These are phyloP conservation scores for Bombus confusus DNA, from an alignment of 1,140 invertebrate species.

Conservation along the genomic window DNA sequence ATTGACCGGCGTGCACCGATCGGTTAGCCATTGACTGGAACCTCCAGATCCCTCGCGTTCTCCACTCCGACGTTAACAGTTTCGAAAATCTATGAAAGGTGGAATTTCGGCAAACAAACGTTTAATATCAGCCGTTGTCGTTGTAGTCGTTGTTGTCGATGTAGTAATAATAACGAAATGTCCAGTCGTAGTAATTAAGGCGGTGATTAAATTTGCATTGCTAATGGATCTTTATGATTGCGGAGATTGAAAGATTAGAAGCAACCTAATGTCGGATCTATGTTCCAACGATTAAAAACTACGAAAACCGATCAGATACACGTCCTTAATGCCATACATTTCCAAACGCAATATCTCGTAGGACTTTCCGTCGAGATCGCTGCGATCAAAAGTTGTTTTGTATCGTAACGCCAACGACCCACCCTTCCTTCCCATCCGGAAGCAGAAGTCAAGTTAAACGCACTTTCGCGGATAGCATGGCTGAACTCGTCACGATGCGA, in stretches of 20 bases:
- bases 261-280: slow-evolving; percentile 18
- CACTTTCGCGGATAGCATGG: no score
- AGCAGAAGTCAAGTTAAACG: neutral
- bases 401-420: no score
- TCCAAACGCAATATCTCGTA: neutral
- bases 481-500: neutral
- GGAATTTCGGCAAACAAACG: neutral
- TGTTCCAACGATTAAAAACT: slow-evolving; percentile 13
- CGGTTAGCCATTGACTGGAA: slow-evolving; percentile 40
- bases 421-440: neutral
- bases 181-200: neutral
- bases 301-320: slow-evolving; percentile 18
- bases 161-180: neutral
- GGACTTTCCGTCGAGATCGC: neutral
- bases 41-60: neutral
- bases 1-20: no score
- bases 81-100: neutral
- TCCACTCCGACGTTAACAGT: neutral
- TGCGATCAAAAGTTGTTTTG: neutral
- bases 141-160: neutral
- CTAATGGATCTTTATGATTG: slow-evolving; percentile 35
- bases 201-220: slow-evolving; percentile 29
- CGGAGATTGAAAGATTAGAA: slow-evolving; percentile 31
- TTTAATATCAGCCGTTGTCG: neutral
- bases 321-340: slow-evolving; percentile 19